These are phyloP conservation scores for Spea multiplicata DNA, from an alignment of 2,113 vertebrate species.

Conservation along the genomic window DNA sequence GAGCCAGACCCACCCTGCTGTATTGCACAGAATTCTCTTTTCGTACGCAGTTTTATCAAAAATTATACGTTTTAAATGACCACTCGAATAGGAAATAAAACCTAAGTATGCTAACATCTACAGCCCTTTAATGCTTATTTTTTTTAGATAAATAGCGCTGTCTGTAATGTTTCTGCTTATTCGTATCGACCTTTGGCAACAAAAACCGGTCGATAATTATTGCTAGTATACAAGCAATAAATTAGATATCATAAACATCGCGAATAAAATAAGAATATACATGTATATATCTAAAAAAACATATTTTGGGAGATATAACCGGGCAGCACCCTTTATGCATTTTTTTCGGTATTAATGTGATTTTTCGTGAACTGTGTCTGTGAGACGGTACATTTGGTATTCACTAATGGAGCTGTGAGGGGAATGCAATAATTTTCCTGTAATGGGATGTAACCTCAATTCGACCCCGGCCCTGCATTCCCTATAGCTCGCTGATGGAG, in stretches of 20 bases:
- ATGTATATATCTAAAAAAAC: constrained; percentile 2
- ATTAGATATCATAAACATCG: not conserved
- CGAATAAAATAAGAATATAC: constrained; percentile 5
- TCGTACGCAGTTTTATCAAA: not conserved
- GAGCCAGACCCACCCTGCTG: not conserved
- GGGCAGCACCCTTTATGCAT: constrained; percentile 50
- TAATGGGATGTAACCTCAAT: constrained; percentile 89
- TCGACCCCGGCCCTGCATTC: constrained; percentile 79
- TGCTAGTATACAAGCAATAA: not conserved
- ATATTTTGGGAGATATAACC: constrained; percentile 12
- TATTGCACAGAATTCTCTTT: not conserved
- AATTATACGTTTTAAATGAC: not conserved
- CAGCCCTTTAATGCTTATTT: not conserved
- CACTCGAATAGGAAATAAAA: not conserved
- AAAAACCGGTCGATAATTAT: not conserved
- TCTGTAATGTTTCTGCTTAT: not conserved
- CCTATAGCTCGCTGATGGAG: constrained; percentile 53
- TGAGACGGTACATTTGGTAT: constrained; percentile 63
- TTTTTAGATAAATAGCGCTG: not conserved
- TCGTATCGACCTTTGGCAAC: not conserved
- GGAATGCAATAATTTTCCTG: constrained; percentile 76
- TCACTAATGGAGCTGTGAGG: constrained; percentile 74
- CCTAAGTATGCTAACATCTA: not conserved
- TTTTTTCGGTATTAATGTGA: constrained; percentile 53
- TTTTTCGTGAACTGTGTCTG: constrained; percentile 59